Base-by-base conservation (phyloP, 2,888 invertebrate species). In the Cremastinae sp. region DNA sequence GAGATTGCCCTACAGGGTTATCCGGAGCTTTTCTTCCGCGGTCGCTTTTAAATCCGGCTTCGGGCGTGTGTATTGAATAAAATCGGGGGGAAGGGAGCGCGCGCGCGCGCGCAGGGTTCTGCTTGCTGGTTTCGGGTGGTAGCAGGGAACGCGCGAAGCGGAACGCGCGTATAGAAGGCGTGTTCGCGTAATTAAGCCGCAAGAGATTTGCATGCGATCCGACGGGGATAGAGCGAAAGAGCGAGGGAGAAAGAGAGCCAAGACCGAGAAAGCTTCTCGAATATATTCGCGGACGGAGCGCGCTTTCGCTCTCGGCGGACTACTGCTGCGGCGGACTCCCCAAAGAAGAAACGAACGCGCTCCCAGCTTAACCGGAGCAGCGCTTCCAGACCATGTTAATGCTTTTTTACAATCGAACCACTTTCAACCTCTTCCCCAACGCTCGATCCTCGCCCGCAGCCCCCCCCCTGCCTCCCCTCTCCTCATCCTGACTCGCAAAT, bases 151-250 rank as follows among this genome's bases (percentile, higher is more conserved):
- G 81, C 82, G 83, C 83, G 83, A 87, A 84, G 86, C 81, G 83
- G 83, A 84, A 84, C 81, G 82, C 81, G 82, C 84, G 79, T 85
- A 84, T 84, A 84, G 85, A 83, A 86, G 86, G 86, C 85, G 86
- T 87, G 87, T 84, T 87, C 85, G 85, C 86, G 86, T 88, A 88
- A 88, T 88, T 88, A 88, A 88, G 88, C 88, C 87, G 83, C 88
- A 81, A 83, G 87, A 87, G 88, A 88, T 88, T 88, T 88, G 87
- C 88, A 88, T 88, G 88, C 85, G 86, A 88, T 87, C 87, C 84
- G 84, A 84, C 84, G 82, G 85, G 84, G 86, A 85, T 79, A 80
- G 47, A 49, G 47, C 10, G 45, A 28, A 51, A 47, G 18, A 41
- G 54, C 22, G 51, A 71, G 5, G 43, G 28, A 38, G 54, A 41